These are phyloP conservation scores for Metalampra italica DNA, from an alignment of 2,888 invertebrate species.

Conservation along the genomic window DNA sequence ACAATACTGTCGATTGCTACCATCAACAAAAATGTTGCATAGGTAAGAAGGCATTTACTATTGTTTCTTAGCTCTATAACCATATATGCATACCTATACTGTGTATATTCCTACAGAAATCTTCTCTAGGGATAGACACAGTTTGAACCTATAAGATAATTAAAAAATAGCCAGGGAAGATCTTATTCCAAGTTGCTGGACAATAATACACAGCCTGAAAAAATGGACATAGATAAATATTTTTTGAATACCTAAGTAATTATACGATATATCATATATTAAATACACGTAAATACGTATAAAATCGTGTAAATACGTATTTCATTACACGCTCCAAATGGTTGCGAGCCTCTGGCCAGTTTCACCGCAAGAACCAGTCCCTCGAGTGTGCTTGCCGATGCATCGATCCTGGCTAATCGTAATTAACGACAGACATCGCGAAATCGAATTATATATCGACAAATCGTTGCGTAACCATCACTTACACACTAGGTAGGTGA, in stretches of 20 bases:
- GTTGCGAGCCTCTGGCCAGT: constrained; percentile 56
- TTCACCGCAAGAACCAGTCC: constrained; percentile 67
- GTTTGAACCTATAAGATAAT: too few species aligned
- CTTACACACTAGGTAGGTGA: too few species aligned
- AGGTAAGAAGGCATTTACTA: constrained; percentile 1
- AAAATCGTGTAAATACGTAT: too few species aligned
- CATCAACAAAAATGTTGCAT: constrained; percentile 1
- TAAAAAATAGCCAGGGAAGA: too few species aligned
- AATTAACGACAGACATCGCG: constrained; percentile 67
- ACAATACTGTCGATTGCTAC: neutral
- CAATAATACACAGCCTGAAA: too few species aligned
- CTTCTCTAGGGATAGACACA: too few species aligned
- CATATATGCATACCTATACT: neutral
- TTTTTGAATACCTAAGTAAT: too few species aligned
- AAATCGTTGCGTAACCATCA: constrained; percentile 51
- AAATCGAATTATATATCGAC: constrained; percentile 61
- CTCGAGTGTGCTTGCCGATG: constrained; percentile 34
- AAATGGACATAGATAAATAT: too few species aligned
- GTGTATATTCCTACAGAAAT: too few species aligned
- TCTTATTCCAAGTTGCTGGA: too few species aligned
- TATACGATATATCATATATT: too few species aligned
- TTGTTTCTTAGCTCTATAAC: neutral
- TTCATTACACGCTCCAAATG: constrained; percentile 44
- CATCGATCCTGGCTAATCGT: constrained; percentile 64
- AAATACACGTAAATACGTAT: too few species aligned